Conservation (phyloP, 2,113 vertebrate genomes). For the Daboia siamensis region DNA sequence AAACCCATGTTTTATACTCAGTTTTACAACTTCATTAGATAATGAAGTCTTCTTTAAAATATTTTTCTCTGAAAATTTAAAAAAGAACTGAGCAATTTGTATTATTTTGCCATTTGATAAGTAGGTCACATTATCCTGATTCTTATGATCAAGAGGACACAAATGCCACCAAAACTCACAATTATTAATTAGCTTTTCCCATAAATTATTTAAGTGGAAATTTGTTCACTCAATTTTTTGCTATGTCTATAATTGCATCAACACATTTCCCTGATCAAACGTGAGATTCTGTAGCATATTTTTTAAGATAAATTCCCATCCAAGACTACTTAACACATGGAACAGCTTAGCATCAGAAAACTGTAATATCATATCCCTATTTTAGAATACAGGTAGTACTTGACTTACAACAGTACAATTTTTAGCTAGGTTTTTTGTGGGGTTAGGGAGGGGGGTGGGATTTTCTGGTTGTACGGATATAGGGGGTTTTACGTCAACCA, state of each 20-base stretch:
- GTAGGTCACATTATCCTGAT: neutral
- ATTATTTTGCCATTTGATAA: neutral
- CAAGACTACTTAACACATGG: neutral
- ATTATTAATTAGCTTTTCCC: neutral
- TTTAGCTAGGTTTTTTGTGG: too few species aligned
- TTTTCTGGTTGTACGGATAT: too few species aligned
- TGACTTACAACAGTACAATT: neutral
- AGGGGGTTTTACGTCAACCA: too few species aligned
- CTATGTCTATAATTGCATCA: neutral
- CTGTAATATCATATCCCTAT: neutral
- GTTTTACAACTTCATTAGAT: slow-evolving; percentile 18
- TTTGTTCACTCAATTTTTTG: neutral
- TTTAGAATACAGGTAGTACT: neutral
- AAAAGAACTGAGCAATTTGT: neutral
- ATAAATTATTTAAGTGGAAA: neutral
- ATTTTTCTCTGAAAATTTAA: slow-evolving; percentile 2
- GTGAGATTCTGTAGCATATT: neutral
- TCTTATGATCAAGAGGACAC: neutral
- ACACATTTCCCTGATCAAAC: neutral
- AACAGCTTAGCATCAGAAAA: neutral
- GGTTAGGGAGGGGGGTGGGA: too few species aligned
- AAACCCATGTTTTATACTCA: slow-evolving; percentile 24
- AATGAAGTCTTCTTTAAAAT: slow-evolving; percentile 3
- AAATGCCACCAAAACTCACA: neutral
- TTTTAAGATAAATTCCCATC: neutral